Evolutionary conservation across 64 coral and sea anemone genomes (phyloP).

Genomic region (Dendrophyllia cribrosa): DNA sequence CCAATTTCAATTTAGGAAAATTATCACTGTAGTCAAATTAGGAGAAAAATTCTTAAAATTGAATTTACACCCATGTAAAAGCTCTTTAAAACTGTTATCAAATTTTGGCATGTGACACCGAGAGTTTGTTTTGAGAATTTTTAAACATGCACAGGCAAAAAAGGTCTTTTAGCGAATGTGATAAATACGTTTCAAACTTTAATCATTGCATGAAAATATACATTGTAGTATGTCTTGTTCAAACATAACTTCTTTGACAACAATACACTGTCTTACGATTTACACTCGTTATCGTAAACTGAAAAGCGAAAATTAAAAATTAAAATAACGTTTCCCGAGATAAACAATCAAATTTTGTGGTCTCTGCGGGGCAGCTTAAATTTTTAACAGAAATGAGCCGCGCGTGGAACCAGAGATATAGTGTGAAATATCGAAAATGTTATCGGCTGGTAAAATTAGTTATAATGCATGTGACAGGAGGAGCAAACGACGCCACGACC

Average conservation of each 20-base stretch:
- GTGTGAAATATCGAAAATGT: neutral
- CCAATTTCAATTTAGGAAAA: conserved; percentile 13
- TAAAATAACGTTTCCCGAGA: conserved; percentile 53
- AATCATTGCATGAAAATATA: neutral
- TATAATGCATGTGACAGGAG: neutral
- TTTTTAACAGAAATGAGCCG: conserved; percentile 54
- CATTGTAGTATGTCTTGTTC: neutral
- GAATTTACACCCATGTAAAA: conserved; percentile 39
- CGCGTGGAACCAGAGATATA: neutral
- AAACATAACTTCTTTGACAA: neutral
- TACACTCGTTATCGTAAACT: conserved; percentile 37
- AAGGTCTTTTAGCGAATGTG: neutral
- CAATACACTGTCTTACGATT: conserved; percentile 10
- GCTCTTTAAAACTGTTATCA: neutral
- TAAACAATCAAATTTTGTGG: conserved; percentile 58
- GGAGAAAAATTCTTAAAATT: conserved; percentile 27
- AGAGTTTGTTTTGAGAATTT: neutral
- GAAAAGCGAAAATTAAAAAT: conserved; percentile 48
- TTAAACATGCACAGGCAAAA: neutral
- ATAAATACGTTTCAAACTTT: conserved; percentile 12
- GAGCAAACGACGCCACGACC: neutral
- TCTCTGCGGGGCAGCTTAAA: conserved; percentile 46
- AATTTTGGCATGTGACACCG: neutral
- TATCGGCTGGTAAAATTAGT: conserved; percentile 34
- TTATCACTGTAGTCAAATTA: conserved; percentile 46